A percentile compares a stretch with the other conserved stretches of the same genome.
These are phyloP conservation scores for Albula goreensis DNA, from an alignment of 2,113 vertebrate genomes.

Conservation along the genomic window DNA sequence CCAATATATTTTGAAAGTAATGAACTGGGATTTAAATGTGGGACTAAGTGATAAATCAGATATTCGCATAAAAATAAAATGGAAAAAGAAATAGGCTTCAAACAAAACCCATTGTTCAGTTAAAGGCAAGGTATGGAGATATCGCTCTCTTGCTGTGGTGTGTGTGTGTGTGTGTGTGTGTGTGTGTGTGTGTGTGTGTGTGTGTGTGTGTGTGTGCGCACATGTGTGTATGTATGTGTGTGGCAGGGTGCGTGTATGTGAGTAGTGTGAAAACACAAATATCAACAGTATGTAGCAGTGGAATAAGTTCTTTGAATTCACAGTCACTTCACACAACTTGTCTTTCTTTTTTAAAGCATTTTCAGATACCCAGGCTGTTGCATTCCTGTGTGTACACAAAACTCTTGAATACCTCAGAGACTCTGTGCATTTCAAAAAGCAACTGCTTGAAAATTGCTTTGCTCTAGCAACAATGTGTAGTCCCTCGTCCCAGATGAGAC, in stretches of 20 bases:
- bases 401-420: neutral
- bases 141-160: neutral
- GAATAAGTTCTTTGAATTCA: neutral
- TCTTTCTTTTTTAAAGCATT: neutral
- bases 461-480: neutral
- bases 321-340: neutral
- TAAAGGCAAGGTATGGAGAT: neutral
- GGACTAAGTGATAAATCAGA: constrained; percentile 23
- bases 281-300: neutral
- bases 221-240: neutral
- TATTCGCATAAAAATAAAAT: constrained; percentile 16
- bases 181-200: neutral
- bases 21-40: constrained; percentile 32
- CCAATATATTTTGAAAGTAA: constrained; percentile 30
- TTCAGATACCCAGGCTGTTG: constrained; percentile 4
- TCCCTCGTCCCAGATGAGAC: constrained; percentile 16
- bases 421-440: constrained; percentile 9
- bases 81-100: constrained; percentile 16
- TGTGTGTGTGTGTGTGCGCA: neutral
- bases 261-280: neutral
- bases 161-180: neutral
- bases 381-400: constrained; percentile 12
- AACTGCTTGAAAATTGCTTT: constrained; percentile 6
- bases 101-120: neutral
- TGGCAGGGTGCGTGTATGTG: neutral